Percentiles rank a stretch among this genome's conserved stretches.
These are phyloP conservation scores for Drosophila quinaria DNA, from an alignment of 2,888 invertebrate species.

Conservation along the genomic window DNA sequence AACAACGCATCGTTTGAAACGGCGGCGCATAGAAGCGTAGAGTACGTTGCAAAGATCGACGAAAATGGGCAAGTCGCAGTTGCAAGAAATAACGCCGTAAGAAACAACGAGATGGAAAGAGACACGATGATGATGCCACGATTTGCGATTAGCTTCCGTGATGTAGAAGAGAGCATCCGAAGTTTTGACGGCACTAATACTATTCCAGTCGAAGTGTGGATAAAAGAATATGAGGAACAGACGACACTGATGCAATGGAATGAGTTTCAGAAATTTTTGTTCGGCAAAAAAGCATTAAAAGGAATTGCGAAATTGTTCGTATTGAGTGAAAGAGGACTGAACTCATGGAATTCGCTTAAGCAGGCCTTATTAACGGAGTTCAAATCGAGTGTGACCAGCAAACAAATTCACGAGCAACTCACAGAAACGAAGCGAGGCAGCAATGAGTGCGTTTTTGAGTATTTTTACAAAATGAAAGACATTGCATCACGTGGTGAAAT, in stretches of 20 bases:
- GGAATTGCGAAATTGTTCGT: slow-evolving; percentile 3
- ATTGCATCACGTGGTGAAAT: neutral
- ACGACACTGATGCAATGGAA: slow-evolving; percentile 2
- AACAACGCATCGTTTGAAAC: neutral
- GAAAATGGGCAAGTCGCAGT: neutral
- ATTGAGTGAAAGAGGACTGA: neutral
- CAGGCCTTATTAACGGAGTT: neutral
- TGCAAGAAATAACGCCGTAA: neutral
- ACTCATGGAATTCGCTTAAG: too few relatives aligned
- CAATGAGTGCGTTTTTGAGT: neutral
- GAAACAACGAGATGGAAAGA: neutral
- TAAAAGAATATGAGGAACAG: slow-evolving; percentile 3
- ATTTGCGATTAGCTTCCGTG: neutral
- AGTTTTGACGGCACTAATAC: neutral
- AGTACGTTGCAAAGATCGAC: neutral
- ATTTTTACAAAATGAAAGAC: slow-evolving; percentile 7
- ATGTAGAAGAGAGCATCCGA: too few relatives aligned
- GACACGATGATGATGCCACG: neutral
- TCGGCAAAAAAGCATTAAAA: neutral
- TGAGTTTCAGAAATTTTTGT: neutral
- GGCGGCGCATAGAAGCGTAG: neutral
- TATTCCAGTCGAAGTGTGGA: slow-evolving; percentile 8
- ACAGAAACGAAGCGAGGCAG: slow-evolving; percentile 1
- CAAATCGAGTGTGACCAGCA: slow-evolving; percentile 2
- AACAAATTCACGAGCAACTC: slow-evolving; percentile 4